phyloP scores from a whole-genome alignment of 2,113 vertebrate species.

The Castor canadensis region DNA sequence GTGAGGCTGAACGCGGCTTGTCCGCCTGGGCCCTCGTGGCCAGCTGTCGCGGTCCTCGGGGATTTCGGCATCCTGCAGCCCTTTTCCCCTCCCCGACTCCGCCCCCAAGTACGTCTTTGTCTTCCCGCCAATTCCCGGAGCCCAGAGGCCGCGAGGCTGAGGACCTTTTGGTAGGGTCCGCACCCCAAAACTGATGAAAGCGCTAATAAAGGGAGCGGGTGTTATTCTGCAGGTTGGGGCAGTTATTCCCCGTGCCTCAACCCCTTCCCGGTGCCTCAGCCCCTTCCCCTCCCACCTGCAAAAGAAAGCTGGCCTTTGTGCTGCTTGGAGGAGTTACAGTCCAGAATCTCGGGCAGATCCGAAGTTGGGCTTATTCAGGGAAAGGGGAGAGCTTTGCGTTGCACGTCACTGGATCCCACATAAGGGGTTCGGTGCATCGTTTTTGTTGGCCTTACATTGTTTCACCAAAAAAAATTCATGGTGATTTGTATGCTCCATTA shows the following conservation, averaged over 20 bases:
- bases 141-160: not conserved
- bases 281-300: no score
- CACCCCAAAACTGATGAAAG: not conserved
- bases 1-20: rapidly evolving
- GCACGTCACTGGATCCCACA: not conserved
- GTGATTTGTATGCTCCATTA: not conserved
- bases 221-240: not conserved
- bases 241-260: rapidly evolving
- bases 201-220: not conserved
- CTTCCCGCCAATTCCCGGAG: not conserved
- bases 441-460: not conserved
- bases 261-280: rapidly evolving
- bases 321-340: not conserved
- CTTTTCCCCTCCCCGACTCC: not conserved
- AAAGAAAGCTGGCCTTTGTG: not conserved
- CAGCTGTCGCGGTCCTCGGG: no score
- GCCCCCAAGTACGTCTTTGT: not conserved
- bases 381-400: not conserved
- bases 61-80: not conserved
- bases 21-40: rapidly evolving
- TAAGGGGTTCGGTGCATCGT: not conserved
- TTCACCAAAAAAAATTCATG: not conserved
- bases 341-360: not conserved
- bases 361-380: not conserved
- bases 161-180: not conserved